phyloP scores from a whole-genome alignment of 2,113 vertebrate genomes.

The Paedocypris sp. region DNA sequence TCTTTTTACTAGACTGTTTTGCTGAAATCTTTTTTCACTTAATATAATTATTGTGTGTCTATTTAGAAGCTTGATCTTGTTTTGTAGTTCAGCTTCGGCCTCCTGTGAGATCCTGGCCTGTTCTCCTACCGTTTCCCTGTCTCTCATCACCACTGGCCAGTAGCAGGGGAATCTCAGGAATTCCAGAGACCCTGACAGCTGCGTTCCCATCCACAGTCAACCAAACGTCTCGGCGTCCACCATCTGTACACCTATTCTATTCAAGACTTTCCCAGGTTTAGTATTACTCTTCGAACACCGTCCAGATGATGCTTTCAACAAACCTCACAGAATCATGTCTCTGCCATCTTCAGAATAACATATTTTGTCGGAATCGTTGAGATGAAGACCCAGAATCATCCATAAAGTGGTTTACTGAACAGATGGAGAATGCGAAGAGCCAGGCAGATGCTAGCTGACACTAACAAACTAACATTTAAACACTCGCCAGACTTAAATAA shows the following conservation, averaged over 20 bases:
- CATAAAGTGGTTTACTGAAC: neutral
- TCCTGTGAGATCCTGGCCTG: too few species aligned
- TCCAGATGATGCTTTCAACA: constrained; percentile 12
- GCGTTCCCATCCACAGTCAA: neutral
- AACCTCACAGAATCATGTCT: neutral
- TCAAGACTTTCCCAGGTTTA: constrained; percentile 9
- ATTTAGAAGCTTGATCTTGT: too few species aligned
- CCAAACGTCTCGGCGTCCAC: neutral
- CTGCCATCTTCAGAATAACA: constrained; percentile 1
- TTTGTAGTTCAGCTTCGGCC: too few species aligned
- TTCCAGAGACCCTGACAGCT: constrained; percentile 40
- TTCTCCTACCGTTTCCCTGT: constrained; percentile 33
- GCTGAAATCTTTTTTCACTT: too few species aligned
- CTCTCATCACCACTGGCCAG: constrained; percentile 44
- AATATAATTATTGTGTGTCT: too few species aligned
- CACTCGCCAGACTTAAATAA: neutral
- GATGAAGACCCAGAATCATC: neutral
- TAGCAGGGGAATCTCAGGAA: constrained; percentile 52
- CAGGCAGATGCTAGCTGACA: neutral
- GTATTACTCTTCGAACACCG: neutral
- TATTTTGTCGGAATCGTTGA: neutral
- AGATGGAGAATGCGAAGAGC: constrained; percentile 1
- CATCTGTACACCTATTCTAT: constrained; percentile 28
- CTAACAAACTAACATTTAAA: neutral
- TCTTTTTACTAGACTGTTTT: too few species aligned